Percentiles rank a stretch among this genome's conserved stretches.
Conservation (phyloP, 1,140 invertebrate species). For the Drosophila ficusphila region DNA sequence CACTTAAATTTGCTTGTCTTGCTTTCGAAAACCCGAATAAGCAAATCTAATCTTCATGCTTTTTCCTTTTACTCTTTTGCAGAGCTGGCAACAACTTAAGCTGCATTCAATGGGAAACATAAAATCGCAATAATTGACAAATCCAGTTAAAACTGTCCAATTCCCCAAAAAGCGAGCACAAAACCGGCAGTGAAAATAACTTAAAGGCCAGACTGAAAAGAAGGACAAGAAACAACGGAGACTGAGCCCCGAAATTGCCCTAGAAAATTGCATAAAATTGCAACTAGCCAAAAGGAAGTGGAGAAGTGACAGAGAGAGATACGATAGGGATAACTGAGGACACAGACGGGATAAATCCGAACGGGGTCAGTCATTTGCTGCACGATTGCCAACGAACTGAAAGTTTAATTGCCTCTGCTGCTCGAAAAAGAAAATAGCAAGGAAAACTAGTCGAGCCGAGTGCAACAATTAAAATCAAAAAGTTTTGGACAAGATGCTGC, state of each 20-base stretch:
- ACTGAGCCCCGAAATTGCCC: constrained; percentile 48
- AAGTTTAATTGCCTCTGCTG: constrained; percentile 74
- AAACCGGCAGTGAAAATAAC: constrained; percentile 25
- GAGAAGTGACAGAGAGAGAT: constrained; percentile 13
- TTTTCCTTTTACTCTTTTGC: constrained; percentile 11
- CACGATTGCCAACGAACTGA: constrained; percentile 72
- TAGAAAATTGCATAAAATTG: constrained; percentile 67
- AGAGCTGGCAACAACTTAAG: constrained; percentile 20
- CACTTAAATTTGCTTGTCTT: no score
- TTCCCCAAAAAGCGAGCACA: constrained; percentile 4
- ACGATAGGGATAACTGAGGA: constrained; percentile 30
- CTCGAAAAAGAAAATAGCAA: not conserved
- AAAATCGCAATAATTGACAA: constrained; percentile 55
- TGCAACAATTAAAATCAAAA: constrained; percentile 79
- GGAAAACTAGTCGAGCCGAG: constrained; percentile 23
- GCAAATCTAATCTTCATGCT: constrained; percentile 23
- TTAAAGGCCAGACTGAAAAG: constrained; percentile 27
- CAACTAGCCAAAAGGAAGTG: constrained; percentile 16
- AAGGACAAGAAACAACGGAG: constrained; percentile 24
- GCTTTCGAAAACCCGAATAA: not conserved
- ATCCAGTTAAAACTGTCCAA: constrained; percentile 32
- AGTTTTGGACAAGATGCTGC: constrained; percentile 73
- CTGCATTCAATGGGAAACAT: constrained; percentile 21
- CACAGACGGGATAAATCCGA: constrained; percentile 37
- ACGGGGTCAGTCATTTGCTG: constrained; percentile 78